Conservation (phyloP, 2,113 vertebrate genomes). For the Ceyx cyanopectus region DNA sequence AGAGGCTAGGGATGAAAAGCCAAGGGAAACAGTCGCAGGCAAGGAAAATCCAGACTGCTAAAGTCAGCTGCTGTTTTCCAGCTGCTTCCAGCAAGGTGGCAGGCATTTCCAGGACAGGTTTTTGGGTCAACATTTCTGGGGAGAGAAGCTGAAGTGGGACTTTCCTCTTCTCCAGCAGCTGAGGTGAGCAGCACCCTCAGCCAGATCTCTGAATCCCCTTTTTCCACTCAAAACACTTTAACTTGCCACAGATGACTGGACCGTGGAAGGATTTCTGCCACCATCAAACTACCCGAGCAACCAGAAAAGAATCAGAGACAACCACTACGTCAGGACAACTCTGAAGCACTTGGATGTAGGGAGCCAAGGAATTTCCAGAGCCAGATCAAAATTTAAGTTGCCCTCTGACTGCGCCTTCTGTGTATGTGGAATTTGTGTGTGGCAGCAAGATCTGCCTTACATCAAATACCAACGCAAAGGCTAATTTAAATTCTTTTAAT, state of each 20-base stretch:
- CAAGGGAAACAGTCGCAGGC: not conserved
- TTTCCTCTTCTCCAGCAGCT: not conserved
- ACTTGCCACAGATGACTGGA: not conserved
- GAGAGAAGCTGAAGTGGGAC: rapidly evolving
- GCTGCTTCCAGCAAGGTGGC: not conserved
- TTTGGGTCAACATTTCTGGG: not conserved
- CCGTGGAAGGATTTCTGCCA: not conserved
- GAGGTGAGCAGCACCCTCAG: not conserved
- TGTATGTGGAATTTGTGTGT: not conserved
- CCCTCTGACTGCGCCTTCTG: not conserved
- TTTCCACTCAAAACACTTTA: not conserved
- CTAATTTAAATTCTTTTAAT: constrained; percentile 53
- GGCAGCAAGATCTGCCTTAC: not conserved
- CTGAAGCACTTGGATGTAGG: not conserved
- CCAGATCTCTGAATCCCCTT: not conserved
- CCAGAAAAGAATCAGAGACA: not conserved
- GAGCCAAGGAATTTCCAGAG: not conserved
- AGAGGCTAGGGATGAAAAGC: not conserved
- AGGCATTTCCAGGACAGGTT: not conserved
- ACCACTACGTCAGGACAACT: rapidly evolving
- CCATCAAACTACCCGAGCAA: not conserved
- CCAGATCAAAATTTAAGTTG: not conserved
- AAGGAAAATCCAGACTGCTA: not conserved
- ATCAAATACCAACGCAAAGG: not conserved
- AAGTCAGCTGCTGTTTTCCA: not conserved